These are phyloP conservation scores for Adelognathus sp. DNA, from an alignment of 2,888 invertebrate species.

Conservation along the genomic window DNA sequence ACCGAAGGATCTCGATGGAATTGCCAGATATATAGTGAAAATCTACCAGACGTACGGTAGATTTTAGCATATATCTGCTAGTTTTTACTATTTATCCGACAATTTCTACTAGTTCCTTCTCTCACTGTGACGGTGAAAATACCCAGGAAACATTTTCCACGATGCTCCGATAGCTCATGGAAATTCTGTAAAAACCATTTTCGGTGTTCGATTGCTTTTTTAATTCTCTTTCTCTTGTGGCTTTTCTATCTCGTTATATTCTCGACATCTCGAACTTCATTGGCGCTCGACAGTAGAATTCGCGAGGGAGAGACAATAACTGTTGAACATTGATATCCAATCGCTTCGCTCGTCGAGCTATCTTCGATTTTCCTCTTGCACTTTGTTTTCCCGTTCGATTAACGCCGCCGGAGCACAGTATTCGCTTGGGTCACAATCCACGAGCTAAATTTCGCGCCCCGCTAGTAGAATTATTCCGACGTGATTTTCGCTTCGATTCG, in stretches of 20 bases:
- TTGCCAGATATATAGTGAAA: no score
- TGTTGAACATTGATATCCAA: conserved; percentile 44
- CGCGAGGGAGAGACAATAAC: conserved; percentile 45
- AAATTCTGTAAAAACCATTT: neutral
- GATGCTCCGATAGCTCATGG: neutral
- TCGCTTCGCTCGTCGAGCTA: conserved; percentile 6
- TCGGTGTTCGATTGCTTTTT: neutral
- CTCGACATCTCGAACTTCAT: conserved; percentile 6
- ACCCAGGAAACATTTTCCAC: neutral
- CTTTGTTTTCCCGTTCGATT: conserved; percentile 36
- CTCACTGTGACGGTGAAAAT: no score
- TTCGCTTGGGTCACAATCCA: conserved; percentile 14
- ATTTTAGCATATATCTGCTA: no score
- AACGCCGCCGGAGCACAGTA: conserved; percentile 4
- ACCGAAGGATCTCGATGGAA: no score
- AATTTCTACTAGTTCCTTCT: no score
- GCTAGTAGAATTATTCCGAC: conserved; percentile 14
- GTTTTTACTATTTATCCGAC: no score
- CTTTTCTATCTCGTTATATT: neutral
- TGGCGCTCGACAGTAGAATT: conserved; percentile 28
- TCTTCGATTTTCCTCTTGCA: conserved; percentile 24
- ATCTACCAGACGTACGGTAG: no score
- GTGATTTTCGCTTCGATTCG: conserved; percentile 9
- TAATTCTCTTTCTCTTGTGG: neutral
- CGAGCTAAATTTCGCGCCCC: conserved; percentile 1